These are phyloP conservation scores for Bryconaethiops microstoma DNA, from an alignment of 2,797 vertebrate genomes.

Conservation along the genomic window DNA sequence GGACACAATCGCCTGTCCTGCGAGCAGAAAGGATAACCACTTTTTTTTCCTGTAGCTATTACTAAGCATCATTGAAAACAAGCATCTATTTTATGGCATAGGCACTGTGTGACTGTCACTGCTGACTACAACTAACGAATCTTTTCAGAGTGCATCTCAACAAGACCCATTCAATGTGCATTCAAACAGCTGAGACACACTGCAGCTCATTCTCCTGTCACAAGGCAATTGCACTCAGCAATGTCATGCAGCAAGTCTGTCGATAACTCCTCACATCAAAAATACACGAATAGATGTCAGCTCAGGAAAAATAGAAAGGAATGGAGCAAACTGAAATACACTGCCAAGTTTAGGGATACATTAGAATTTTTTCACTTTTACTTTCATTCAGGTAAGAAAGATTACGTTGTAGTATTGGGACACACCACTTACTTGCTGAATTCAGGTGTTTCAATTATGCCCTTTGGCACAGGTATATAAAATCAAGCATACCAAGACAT, in stretches of 20 bases:
- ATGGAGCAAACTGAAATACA: not conserved
- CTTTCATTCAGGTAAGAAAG: not conserved
- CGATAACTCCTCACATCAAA: not conserved
- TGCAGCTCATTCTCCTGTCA: constrained; percentile 36
- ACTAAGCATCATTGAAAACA: constrained; percentile 14
- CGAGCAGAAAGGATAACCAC: constrained; percentile 12
- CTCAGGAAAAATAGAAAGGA: not conserved
- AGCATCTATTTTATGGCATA: constrained; percentile 34
- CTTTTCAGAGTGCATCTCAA: constrained; percentile 17
- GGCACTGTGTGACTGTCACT: constrained; percentile 20
- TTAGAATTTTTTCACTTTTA: not conserved
- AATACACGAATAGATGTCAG: not conserved
- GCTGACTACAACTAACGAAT: constrained; percentile 27
- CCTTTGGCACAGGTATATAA: no score
- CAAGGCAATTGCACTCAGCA: constrained; percentile 13
- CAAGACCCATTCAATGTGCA: not conserved
- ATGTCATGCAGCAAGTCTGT: not conserved
- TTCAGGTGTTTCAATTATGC: no score
- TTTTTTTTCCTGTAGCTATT: constrained; percentile 19
- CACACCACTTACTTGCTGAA: no score
- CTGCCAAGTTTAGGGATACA: not conserved
- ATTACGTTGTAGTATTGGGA: no score
- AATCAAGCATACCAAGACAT: no score
- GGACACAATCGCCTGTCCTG: constrained; percentile 9
- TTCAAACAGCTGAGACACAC: constrained; percentile 17